phyloP scores from a whole-genome alignment of 1,140 invertebrate species.

The Meteorus sp. region DNA sequence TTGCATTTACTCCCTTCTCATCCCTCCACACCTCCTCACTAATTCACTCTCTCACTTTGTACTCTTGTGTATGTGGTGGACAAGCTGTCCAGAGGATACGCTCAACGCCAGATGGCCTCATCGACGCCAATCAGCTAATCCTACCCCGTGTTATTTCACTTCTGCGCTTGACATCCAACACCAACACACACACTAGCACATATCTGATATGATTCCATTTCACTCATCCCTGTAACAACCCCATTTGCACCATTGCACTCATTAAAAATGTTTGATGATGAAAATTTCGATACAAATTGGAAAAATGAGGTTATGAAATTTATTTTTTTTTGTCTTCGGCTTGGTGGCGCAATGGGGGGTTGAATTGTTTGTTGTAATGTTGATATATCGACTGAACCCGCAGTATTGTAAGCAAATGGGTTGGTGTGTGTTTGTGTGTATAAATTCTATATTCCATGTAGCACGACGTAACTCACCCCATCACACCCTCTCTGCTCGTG shows the following conservation, averaged over 20 bases:
- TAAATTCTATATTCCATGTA: slow-evolving; percentile 4
- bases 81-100: slow-evolving; percentile 10
- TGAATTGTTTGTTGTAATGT: too few relatives aligned
- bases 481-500: slow-evolving; percentile 16
- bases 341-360: too few relatives aligned
- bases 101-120: slow-evolving; percentile 38
- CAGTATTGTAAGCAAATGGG: too few relatives aligned
- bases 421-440: background rate
- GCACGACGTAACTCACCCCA: background rate
- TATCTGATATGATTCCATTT: slow-evolving; percentile 1
- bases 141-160: slow-evolving; percentile 21
- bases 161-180: slow-evolving; percentile 36
- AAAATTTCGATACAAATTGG: too few relatives aligned
- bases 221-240: background rate
- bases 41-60: background rate
- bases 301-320: too few relatives aligned
- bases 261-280: too few relatives aligned
- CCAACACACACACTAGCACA: background rate
- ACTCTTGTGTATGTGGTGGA: slow-evolving; percentile 17
- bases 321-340: too few relatives aligned
- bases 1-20: too few relatives aligned
- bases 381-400: too few relatives aligned
- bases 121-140: slow-evolving; percentile 43
- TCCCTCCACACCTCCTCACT: background rate
- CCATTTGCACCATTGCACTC: background rate